phyloP scores from a whole-genome alignment of 2,113 vertebrate species.

The Triplophysa rosa region DNA sequence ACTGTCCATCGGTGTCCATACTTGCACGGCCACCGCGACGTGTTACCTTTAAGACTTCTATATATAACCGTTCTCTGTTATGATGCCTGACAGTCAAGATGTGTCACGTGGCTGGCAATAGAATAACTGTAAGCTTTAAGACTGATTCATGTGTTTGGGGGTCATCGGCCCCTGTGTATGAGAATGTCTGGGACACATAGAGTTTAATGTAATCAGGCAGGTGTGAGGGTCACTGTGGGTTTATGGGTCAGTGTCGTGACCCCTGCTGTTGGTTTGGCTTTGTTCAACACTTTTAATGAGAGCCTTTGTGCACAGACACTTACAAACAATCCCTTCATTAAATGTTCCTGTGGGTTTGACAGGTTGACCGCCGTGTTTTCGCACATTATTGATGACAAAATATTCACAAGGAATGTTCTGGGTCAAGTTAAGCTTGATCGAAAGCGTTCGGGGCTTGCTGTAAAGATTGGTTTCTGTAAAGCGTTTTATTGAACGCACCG shows the following conservation, averaged over 20 bases:
- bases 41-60: no score
- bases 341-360: slow-evolving; percentile 70
- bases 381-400: slow-evolving; percentile 52
- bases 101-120: no score
- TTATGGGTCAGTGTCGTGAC: slow-evolving; percentile 66
- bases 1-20: no score
- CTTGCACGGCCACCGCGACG: no score
- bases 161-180: background rate
- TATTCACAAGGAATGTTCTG: background rate
- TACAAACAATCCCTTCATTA: slow-evolving; percentile 67
- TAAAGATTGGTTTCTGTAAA: no score
- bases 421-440: background rate
- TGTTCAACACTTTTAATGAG: slow-evolving; percentile 71
- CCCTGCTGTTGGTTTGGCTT: slow-evolving; percentile 63
- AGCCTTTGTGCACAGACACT: slow-evolving; percentile 57
- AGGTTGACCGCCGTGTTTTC: slow-evolving; percentile 38
- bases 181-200: slow-evolving; percentile 45
- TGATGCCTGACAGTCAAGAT: no score
- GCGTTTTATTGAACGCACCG: slow-evolving; percentile 41
- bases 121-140: no score
- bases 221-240: slow-evolving; percentile 72
- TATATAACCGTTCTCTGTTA: no score
- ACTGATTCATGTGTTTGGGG: background rate
- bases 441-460: no score
- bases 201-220: slow-evolving; percentile 68